Percentiles rank a stretch among this genome's conserved stretches.
These are phyloP conservation scores for Herminia tarsipennalis DNA, from an alignment of 2,888 invertebrate genomes.

Conservation along the genomic window DNA sequence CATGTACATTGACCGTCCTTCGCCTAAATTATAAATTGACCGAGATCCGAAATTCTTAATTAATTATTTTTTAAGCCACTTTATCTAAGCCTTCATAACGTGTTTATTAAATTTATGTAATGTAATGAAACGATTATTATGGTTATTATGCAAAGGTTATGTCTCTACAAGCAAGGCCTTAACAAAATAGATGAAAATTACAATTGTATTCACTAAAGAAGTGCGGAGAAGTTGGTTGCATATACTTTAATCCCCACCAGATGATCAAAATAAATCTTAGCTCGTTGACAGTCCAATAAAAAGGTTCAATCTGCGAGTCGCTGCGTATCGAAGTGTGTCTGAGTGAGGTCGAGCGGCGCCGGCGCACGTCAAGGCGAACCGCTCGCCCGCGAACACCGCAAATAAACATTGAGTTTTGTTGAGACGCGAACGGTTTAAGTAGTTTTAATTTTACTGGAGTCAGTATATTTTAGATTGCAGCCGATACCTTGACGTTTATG, in stretches of 20 bases:
- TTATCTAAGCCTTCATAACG: too few relatives aligned
- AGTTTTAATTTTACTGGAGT: neutral
- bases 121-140: too few relatives aligned
- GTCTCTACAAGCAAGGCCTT: too few relatives aligned
- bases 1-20: neutral
- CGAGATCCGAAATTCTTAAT: neutral
- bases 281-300: slow-evolving; percentile 23
- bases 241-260: neutral
- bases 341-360: slow-evolving; percentile 33
- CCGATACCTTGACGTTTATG: too few relatives aligned
- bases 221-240: too few relatives aligned
- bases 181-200: too few relatives aligned
- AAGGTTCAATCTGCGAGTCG: slow-evolving; percentile 30
- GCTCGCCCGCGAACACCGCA: slow-evolving; percentile 36
- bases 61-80: too few relatives aligned
- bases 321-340: slow-evolving; percentile 38
- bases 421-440: neutral
- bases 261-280: slow-evolving; percentile 1
- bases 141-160: too few relatives aligned
- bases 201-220: too few relatives aligned
- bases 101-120: too few relatives aligned
- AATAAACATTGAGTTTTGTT: slow-evolving; percentile 9
- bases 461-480: too few relatives aligned
- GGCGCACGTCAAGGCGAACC: slow-evolving; percentile 56
- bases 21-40: neutral